A percentile compares a stretch with the other conserved stretches of the same genome.
These are phyloP conservation scores for Tyrophagus putrescentiae DNA, from an alignment of 1,140 invertebrate genomes.

Conservation along the genomic window DNA sequence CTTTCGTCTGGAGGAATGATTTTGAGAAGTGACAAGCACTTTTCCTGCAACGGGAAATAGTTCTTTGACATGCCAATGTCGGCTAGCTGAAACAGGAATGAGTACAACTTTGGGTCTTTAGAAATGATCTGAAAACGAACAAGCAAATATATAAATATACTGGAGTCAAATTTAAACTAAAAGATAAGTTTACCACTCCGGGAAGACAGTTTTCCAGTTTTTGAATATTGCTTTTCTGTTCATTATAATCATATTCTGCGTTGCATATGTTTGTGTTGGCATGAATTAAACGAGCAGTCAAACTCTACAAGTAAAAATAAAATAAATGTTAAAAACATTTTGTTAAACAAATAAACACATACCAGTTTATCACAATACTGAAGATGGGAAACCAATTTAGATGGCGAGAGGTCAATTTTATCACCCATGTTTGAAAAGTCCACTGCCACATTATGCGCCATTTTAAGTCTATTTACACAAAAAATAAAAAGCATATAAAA, in stretches of 20 bases:
- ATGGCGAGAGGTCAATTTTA: conserved; percentile 59
- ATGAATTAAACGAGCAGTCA: conserved; percentile 71
- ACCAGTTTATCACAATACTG: conserved; percentile 80
- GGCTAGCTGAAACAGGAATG: conserved; percentile 78
- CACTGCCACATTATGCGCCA: conserved; percentile 47
- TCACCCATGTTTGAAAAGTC: conserved; percentile 82
- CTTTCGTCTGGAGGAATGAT: conserved; percentile 64
- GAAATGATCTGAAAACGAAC: conserved; percentile 47
- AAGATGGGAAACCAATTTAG: conserved; percentile 70
- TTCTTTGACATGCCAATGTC: conserved; percentile 67
- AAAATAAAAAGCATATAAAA: conserved; percentile 6
- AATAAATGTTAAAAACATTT: conserved; percentile 15
- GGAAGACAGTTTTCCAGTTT: conserved; percentile 76
- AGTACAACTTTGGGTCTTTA: conserved; percentile 58
- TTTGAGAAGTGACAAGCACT: conserved; percentile 67
- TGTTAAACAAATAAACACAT: conserved; percentile 25
- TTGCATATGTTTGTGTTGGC: conserved; percentile 63
- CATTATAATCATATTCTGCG: conserved; percentile 68
- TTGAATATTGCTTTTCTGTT: conserved; percentile 54
- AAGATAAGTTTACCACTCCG: conserved; percentile 57
- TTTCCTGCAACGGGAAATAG: conserved; percentile 62
- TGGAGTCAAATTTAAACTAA: not conserved
- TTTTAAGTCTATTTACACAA: conserved; percentile 32
- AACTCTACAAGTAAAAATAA: conserved; percentile 40
- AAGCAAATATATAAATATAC: not conserved